Evolutionary conservation across 2,797 vertebrate genomes (phyloP), one percentile per base, ranked within the genome.

Genomic region (Fistularia commersonii): DNA sequence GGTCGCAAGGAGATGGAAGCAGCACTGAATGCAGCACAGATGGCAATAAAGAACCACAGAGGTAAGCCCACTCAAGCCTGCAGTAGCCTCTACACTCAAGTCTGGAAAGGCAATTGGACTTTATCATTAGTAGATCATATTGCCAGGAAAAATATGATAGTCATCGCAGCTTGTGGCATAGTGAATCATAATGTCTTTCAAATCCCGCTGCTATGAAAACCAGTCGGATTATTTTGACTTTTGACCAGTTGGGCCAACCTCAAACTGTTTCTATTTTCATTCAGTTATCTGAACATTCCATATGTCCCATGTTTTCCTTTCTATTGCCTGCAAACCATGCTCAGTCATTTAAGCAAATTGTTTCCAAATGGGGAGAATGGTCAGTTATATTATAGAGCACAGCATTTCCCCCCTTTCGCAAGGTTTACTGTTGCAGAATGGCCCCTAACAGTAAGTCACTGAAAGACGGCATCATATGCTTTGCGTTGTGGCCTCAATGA

Each of bases 11-110:
- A 58, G 87, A 90, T 0, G 81, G 84, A 72, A 91, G 81, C 77
- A 90, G 81, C 66, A 13, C 33, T 0, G 83, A 88, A 12, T 64
- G 52, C 48, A 86, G 70, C 41, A 1, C 45, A 0, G 90, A 93
- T 37, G 81, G 83, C 63, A 86, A 76, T 58, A 90, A 87, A 74
- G 91, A 93, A 37, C 23, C 77, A 11, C 88, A 80, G 81, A 94
- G 92, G 94, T 96, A 89, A 70, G 83, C 11, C 45, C 13, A 34
- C 45, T 45, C 34, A 45, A 45, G 48, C 32, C 34, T 41, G 6
- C 54, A 36, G 54, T 57, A 59, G 40, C 51, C 32, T 34, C 13
- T 35, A 44, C 68, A 45, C 46, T n/a, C 54, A 64, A 48, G 14
- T 64, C 64, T 61, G 54, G 51, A 50, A 54, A 65, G 36, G 23